Conservation (phyloP, 2,797 vertebrate species). For the Myiothlypis coronata region DNA sequence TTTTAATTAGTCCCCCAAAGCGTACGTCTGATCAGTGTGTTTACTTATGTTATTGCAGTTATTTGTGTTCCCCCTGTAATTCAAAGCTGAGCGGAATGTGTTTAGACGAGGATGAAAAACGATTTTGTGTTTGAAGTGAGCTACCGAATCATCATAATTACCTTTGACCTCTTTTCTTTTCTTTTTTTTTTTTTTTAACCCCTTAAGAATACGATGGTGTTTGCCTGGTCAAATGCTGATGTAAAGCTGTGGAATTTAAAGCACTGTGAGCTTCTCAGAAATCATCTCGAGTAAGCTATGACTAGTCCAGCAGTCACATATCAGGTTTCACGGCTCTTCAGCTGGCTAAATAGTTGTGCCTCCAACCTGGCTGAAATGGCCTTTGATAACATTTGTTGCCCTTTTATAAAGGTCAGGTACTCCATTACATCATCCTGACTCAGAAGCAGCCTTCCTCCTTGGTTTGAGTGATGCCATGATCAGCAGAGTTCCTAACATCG, state of each 20-base stretch:
- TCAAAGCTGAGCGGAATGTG: background rate
- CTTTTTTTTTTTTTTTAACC: background rate
- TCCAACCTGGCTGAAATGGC: background rate
- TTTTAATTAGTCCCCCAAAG: background rate
- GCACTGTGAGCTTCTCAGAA: background rate
- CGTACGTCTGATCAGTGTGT: fast-evolving
- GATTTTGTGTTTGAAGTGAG: background rate
- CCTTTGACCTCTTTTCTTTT: background rate
- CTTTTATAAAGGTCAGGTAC: background rate
- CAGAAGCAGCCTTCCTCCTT: background rate
- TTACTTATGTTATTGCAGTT: background rate
- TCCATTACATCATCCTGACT: background rate
- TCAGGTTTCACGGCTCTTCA: fast-evolving
- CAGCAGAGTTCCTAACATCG: background rate
- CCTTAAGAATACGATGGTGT: fast-evolving
- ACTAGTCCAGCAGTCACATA: background rate
- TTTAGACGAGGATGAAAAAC: background rate
- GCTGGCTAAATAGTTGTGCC: background rate
- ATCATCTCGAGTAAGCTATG: background rate
- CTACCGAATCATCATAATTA: background rate
- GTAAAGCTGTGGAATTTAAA: background rate
- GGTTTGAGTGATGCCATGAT: background rate
- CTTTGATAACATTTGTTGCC: background rate
- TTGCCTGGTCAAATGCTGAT: background rate
- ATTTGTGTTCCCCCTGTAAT: background rate